These are phyloP conservation scores for Matsumyia berberina DNA, from an alignment of 2,888 invertebrate genomes.

Conservation along the genomic window DNA sequence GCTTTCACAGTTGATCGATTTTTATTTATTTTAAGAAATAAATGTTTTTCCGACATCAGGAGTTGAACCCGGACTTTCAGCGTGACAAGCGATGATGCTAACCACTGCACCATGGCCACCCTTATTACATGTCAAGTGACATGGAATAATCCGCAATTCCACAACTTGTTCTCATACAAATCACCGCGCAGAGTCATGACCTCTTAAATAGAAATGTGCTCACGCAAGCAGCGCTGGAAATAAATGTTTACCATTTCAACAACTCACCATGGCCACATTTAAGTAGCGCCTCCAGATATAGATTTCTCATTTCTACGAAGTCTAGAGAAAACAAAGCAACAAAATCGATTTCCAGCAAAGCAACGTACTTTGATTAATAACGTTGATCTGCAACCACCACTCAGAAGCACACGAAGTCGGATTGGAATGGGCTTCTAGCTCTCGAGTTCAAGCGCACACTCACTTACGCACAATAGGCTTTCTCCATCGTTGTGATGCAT, in stretches of 20 bases:
- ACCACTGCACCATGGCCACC: not conserved
- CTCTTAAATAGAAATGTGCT: constrained; percentile 63
- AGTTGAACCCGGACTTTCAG: no score
- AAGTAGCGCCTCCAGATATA: constrained; percentile 65
- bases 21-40: no score
- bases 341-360: constrained; percentile 58
- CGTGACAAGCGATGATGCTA: not conserved
- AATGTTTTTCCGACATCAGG: no score
- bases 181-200: constrained; percentile 58
- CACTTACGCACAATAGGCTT: constrained; percentile 74
- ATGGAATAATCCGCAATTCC: constrained; percentile 33
- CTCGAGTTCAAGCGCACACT: constrained; percentile 49
- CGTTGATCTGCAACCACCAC: constrained; percentile 51
- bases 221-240: constrained; percentile 41
- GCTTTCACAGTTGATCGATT: no score
- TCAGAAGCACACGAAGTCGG: constrained; percentile 16
- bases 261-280: constrained; percentile 39
- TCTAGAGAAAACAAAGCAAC: constrained; percentile 1
- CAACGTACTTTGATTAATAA: constrained; percentile 68
- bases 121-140: not conserved
- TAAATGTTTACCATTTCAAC: constrained; percentile 53
- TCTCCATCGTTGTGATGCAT: constrained; percentile 41
- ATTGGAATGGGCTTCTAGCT: constrained; percentile 20
- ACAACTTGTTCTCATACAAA: constrained; percentile 59
- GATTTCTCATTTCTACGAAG: constrained; percentile 60